phyloP scores from a whole-genome alignment of 1,140 invertebrate species.

The Matsumurasca onukii region DNA sequence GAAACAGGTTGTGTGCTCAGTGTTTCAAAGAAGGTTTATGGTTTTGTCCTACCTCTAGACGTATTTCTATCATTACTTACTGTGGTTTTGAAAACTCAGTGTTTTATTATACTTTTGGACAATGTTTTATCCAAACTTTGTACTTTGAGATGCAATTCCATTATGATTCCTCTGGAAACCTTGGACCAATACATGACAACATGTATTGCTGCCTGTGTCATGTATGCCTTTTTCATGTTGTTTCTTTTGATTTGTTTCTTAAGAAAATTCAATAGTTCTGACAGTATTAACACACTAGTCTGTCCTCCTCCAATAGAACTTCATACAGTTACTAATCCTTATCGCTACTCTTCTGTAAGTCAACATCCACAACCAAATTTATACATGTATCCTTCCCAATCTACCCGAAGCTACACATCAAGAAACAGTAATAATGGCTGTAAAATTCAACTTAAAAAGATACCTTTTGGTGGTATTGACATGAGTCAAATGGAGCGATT shows the following conservation, averaged over 20 bases:
- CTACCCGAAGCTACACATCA: constrained; percentile 29
- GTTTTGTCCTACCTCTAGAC: too few species aligned
- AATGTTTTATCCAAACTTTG: too few species aligned
- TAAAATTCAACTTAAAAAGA: constrained; percentile 27
- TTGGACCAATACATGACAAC: constrained; percentile 33
- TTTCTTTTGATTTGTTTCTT: constrained; percentile 31
- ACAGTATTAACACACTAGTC: constrained; percentile 19
- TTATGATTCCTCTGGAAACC: constrained; percentile 32
- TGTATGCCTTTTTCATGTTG: constrained; percentile 31
- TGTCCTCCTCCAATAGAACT: constrained; percentile 29
- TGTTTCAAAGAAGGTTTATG: too few species aligned
- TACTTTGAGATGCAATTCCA: constrained; percentile 24
- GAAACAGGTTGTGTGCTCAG: too few species aligned
- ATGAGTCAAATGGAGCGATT: constrained; percentile 33
- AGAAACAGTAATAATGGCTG: constrained; percentile 27
- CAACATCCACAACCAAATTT: constrained; percentile 18
- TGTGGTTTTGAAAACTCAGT: too few species aligned
- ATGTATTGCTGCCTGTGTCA: constrained; percentile 24
- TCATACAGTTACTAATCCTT: constrained; percentile 25
- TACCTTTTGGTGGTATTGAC: constrained; percentile 31
- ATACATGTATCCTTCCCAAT: constrained; percentile 10
- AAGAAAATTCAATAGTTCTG: constrained; percentile 28
- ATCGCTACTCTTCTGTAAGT: constrained; percentile 27
- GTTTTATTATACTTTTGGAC: too few species aligned
- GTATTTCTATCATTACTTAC: too few species aligned